These are phyloP conservation scores for Scaptomyza reducta DNA, from an alignment of 2,888 invertebrate species.

Conservation along the genomic window DNA sequence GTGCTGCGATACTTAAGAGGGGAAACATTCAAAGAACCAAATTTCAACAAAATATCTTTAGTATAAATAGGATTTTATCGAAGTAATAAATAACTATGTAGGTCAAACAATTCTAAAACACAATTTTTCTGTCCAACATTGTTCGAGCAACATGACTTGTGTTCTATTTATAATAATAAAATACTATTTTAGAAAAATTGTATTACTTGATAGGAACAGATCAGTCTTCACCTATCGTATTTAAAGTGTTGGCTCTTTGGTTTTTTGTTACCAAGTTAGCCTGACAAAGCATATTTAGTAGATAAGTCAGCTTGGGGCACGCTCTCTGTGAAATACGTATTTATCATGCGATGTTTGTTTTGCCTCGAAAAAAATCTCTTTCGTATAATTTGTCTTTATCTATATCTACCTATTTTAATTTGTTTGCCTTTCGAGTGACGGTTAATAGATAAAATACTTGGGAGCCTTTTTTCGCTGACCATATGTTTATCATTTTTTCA, in stretches of 20 bases:
- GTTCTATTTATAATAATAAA: too few relatives aligned
- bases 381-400: constrained; percentile 17
- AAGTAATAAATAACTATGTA: too few relatives aligned
- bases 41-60: too few relatives aligned
- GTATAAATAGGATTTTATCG: too few relatives aligned
- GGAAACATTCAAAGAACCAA: background rate
- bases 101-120: too few relatives aligned
- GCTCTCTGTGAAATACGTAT: background rate
- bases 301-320: constrained; percentile 13
- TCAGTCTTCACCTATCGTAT: too few relatives aligned
- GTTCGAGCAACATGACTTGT: too few relatives aligned
- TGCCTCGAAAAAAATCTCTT: background rate
- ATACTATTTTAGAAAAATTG: too few relatives aligned
- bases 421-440: background rate
- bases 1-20: background rate
- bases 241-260: background rate
- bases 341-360: constrained; percentile 22
- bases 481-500: background rate
- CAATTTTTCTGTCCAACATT: too few relatives aligned
- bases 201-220: too few relatives aligned
- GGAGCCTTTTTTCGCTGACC: background rate
- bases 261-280: background rate
- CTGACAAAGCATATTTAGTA: constrained; percentile 11
- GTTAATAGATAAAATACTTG: background rate
- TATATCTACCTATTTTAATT: background rate